Evolutionary conservation across 2,113 vertebrate species (phyloP).

Genomic region (Sturnus vulgaris): DNA sequence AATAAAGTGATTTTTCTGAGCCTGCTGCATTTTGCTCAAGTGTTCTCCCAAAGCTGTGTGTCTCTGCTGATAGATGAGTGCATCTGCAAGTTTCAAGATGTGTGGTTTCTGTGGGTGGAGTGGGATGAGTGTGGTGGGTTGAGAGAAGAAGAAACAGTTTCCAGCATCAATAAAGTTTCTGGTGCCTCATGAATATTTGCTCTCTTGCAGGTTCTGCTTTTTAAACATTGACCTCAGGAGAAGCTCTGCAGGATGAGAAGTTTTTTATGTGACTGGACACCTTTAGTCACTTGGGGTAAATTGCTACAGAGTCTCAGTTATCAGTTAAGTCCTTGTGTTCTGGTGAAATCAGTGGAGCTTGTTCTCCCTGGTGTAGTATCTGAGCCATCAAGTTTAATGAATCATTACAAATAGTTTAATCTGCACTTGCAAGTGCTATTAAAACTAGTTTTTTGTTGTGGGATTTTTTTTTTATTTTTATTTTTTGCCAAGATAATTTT

Average conservation of each 20-base stretch:
- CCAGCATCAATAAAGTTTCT: background rate
- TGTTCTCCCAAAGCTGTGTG: background rate
- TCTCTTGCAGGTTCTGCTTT: background rate
- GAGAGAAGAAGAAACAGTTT: background rate
- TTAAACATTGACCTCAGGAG: background rate
- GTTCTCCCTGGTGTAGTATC: background rate
- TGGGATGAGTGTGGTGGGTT: background rate
- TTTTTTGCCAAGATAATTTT: background rate
- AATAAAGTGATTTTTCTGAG: conserved; percentile 21
- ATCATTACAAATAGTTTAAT: background rate
- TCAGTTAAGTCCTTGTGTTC: background rate
- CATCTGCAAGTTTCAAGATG: conserved; percentile 50
- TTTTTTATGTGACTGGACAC: background rate
- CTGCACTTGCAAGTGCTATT: conserved; percentile 17
- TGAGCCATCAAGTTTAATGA: conserved; percentile 33
- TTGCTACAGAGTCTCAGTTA: background rate
- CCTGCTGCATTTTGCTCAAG: background rate
- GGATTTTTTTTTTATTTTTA: background rate
- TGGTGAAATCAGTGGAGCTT: background rate
- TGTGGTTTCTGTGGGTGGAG: background rate
- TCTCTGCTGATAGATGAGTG: background rate
- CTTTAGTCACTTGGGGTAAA: background rate
- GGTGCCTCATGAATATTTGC: background rate
- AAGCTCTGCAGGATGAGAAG: background rate
- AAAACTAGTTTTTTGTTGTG: background rate